Percentiles rank a stretch among this genome's conserved stretches.
Evolutionary conservation across 2,113 vertebrate species (phyloP).

Genomic region (Bos indicus): DNA sequence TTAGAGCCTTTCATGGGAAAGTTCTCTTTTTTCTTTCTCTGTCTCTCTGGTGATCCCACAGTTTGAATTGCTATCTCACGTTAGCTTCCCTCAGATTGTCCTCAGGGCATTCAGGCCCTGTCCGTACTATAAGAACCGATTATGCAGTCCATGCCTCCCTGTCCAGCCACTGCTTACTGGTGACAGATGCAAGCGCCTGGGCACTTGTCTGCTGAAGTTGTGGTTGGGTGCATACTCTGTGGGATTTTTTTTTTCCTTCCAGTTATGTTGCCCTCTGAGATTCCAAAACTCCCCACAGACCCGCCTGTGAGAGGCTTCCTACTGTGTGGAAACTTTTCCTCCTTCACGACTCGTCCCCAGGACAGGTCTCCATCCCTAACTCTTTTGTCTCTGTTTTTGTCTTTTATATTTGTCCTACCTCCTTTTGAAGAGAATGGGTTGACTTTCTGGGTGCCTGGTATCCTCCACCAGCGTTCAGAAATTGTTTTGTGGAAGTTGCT

Average conservation of each 20-base stretch:
- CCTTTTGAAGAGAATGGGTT: background rate
- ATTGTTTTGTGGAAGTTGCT: background rate
- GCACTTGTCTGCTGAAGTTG: background rate
- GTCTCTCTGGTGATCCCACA: background rate
- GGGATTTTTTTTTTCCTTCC: background rate
- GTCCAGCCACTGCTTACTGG: background rate
- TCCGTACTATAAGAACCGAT: accelerated
- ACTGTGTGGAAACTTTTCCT: background rate
- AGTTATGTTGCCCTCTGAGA: background rate
- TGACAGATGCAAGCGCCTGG: accelerated
- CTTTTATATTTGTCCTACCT: background rate
- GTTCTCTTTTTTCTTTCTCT: accelerated
- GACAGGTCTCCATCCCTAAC: background rate
- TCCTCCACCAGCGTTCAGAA: background rate
- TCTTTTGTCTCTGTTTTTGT: background rate
- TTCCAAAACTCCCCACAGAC: background rate
- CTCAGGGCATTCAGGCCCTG: background rate
- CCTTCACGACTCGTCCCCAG: background rate
- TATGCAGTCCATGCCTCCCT: background rate
- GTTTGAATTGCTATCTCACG: background rate
- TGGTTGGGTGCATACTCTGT: accelerated
- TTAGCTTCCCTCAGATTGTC: background rate
- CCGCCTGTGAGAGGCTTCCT: background rate
- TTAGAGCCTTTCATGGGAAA: background rate
- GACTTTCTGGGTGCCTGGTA: background rate